Evolutionary conservation across 2,113 vertebrate species (phyloP).

Genomic region (Microcebus jonahi): DNA sequence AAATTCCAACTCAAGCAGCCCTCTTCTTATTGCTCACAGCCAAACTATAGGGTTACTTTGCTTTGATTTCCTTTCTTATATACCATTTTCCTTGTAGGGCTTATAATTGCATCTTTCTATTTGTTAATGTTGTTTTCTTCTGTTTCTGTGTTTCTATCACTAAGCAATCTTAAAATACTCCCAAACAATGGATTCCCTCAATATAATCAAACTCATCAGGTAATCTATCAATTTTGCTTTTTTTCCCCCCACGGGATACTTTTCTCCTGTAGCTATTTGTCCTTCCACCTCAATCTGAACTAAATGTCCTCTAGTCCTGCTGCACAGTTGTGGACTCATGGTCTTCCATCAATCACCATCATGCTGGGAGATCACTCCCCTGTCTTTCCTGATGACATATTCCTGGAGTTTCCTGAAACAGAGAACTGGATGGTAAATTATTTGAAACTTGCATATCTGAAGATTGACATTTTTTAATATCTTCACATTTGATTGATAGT

Average conservation of each 20-base stretch:
- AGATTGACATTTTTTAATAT: not conserved
- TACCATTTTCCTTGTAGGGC: not conserved
- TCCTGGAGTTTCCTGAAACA: not conserved
- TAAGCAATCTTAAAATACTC: not conserved
- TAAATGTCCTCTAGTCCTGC: not conserved
- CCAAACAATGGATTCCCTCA: not conserved
- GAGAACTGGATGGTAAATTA: not conserved
- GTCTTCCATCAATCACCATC: not conserved
- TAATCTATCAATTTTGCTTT: not conserved
- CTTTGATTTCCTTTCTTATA: not conserved
- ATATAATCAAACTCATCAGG: not conserved
- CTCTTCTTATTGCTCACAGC: not conserved
- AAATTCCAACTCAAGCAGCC: not conserved
- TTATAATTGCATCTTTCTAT: not conserved
- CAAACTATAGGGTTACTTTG: not conserved
- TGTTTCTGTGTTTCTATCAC: not conserved
- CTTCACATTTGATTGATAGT: not conserved
- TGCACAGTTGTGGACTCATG: not conserved
- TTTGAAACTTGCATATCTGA: not conserved
- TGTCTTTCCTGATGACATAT: not conserved
- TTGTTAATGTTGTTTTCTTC: not conserved
- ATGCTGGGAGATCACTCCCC: not conserved
- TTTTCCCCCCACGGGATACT: not conserved
- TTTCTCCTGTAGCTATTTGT: not conserved
- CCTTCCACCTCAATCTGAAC: not conserved